Percentiles rank a stretch among this genome's conserved stretches.
phyloP scores from a whole-genome alignment of 2,888 invertebrate species.

The Tanytarsus gracilentus region DNA sequence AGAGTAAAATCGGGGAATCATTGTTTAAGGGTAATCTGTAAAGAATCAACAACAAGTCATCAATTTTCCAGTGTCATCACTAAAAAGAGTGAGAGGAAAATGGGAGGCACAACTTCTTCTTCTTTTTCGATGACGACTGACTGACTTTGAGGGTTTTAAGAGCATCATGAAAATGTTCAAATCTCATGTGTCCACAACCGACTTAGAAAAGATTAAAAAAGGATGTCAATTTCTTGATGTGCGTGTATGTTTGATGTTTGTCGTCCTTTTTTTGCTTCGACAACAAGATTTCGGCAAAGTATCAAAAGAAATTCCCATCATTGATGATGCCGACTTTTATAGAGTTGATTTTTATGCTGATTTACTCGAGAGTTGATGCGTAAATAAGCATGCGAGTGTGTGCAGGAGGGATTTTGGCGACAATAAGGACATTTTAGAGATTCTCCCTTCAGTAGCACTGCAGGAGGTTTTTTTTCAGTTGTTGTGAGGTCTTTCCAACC shows the following conservation, averaged over 20 bases:
- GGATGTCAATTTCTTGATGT: not conserved
- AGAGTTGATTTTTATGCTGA: not conserved
- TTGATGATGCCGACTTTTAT: conserved; percentile 17
- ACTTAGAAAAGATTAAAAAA: not conserved
- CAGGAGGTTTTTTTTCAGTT: not conserved
- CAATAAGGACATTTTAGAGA: not conserved
- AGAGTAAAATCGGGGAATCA: not conserved
- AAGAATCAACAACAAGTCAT: conserved; percentile 11
- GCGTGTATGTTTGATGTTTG: not conserved
- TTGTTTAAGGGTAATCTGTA: not conserved
- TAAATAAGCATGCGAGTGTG: not conserved
- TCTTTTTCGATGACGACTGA: no score
- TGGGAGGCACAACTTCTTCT: not conserved
- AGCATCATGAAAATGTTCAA: no score
- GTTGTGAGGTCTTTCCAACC: conserved; percentile 1
- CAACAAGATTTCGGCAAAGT: conserved; percentile 1
- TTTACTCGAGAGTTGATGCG: not conserved
- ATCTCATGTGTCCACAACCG: no score
- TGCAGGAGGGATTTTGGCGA: not conserved
- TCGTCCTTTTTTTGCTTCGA: conserved; percentile 7
- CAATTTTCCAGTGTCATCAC: conserved; percentile 16
- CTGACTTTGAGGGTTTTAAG: no score
- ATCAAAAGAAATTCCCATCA: conserved; percentile 3
- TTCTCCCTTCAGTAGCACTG: not conserved
- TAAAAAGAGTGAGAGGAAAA: not conserved